Base-by-base conservation (phyloP, 1,140 invertebrate genomes). In the Caerostris extrusa region DNA sequence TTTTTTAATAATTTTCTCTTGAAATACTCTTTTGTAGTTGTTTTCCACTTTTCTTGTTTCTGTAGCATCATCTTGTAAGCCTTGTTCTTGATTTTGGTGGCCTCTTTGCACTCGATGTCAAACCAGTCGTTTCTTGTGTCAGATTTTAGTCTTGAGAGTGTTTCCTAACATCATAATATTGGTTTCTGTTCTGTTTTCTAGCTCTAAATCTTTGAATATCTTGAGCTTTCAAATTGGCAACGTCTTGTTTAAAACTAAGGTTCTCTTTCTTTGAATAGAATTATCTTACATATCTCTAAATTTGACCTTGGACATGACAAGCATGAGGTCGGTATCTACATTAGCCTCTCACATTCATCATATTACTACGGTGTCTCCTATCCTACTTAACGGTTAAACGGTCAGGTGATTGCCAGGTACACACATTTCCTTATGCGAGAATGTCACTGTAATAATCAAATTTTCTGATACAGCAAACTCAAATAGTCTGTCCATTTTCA, bases 351-450 rank as follows among this genome's bases (percentile, higher is more conserved):
- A 77, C 67, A 58, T 90, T 67, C 7, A 90, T 14, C 57, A 90
- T 8, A 34, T 90, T 90, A 14, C 55, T 77, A 0, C 69, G 55
- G 55, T 58, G 69, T 90, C 88, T 90, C 14, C n/a, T 77, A 50
- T 81, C 88, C 10, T 90, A 67, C 17, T 77, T 90, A 57, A 10
- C 2, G 14, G 88, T 90, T 17, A 58, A n/a, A 3, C 64, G 10
- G 50, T 90, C 88, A 14, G 94, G 94, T 14, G 95, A 91, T 6
- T 34, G 56, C 95, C 94, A 94, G 14, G 93, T 95, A 5, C 19
- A 5, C 19, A 93, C 61, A 95, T 95, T 17, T 94, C 82, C 88
- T 83, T 95, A 14, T 93, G 89, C 69, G 94, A 94, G 34, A 95
- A 94, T 7, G 57, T 56, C 3, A 67, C 94, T 95, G 19, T 19